Conservation (phyloP, 2,888 invertebrate genomes). For the Drosophila meridiana region DNA sequence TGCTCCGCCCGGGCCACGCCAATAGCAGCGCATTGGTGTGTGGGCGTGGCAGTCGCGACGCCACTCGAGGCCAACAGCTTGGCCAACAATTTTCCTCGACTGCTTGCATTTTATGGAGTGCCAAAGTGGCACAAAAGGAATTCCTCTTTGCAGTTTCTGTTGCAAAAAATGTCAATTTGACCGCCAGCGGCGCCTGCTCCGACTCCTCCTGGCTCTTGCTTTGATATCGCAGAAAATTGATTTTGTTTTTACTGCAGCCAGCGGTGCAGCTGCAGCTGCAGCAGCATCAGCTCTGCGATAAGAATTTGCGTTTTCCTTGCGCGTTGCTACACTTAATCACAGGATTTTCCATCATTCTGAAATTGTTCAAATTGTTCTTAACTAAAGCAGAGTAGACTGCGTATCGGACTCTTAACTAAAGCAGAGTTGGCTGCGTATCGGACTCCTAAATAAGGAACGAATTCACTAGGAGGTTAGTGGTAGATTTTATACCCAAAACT, state of each 20-base stretch:
- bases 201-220: constrained; percentile 5
- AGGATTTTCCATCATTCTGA: constrained; percentile 51
- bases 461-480: background rate
- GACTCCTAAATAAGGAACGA: background rate
- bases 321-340: constrained; percentile 47
- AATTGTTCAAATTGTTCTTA: constrained; percentile 4
- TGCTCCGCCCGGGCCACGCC: constrained; percentile 35
- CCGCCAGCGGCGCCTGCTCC: constrained; percentile 45
- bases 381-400: background rate
- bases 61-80: constrained; percentile 22
- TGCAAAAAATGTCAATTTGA: constrained; percentile 55
- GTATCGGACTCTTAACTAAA: no score
- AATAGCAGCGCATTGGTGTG: constrained; percentile 24
- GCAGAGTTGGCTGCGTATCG: background rate
- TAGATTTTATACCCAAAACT: no score
- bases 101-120: constrained; percentile 71
- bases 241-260: constrained; percentile 53
- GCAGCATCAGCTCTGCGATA: constrained; percentile 43
- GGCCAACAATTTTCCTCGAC: constrained; percentile 34
- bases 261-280: constrained; percentile 8
- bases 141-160: constrained; percentile 44
- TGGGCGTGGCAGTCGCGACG: constrained; percentile 49
- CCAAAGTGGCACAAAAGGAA: constrained; percentile 58
- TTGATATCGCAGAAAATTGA: constrained; percentile 60
- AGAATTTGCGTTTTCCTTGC: constrained; percentile 56